A percentile compares a stretch with the other conserved stretches of the same genome.
Evolutionary conservation across 2,888 invertebrate species (phyloP).

Genomic region (Abscondita cerata): DNA sequence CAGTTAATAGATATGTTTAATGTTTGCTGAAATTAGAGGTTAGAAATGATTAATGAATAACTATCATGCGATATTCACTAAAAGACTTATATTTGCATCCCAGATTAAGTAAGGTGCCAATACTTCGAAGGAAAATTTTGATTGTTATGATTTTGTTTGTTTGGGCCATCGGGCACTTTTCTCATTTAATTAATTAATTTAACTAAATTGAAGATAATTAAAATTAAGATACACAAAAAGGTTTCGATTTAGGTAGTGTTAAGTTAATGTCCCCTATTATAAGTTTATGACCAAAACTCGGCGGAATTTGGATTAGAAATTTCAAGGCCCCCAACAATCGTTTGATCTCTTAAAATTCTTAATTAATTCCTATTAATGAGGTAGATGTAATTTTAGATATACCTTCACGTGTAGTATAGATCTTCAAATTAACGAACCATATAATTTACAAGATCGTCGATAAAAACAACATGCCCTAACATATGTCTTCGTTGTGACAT

Average conservation of each 20-base stretch:
- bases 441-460: conserved; percentile 24
- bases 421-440: conserved; percentile 20
- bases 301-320: not conserved
- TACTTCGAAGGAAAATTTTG: no score
- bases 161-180: no score
- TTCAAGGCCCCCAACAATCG: not conserved
- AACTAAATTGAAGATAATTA: no score
- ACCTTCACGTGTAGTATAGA: conserved; percentile 8
- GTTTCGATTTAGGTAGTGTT: not conserved
- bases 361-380: conserved; percentile 13
- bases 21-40: no score
- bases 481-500: conserved; percentile 13
- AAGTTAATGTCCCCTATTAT: not conserved
- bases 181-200: no score
- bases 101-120: no score
- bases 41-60: no score
- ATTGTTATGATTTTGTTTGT: no score
- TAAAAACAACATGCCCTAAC: conserved; percentile 15
- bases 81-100: no score
- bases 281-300: not conserved
- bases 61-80: no score
- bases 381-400: conserved; percentile 12
- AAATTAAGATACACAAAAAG: not conserved
- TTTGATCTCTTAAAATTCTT: conserved; percentile 1
- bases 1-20: no score